Evolutionary conservation across 2,888 invertebrate species (phyloP).

Genomic region (Lasioglossum morio): DNA sequence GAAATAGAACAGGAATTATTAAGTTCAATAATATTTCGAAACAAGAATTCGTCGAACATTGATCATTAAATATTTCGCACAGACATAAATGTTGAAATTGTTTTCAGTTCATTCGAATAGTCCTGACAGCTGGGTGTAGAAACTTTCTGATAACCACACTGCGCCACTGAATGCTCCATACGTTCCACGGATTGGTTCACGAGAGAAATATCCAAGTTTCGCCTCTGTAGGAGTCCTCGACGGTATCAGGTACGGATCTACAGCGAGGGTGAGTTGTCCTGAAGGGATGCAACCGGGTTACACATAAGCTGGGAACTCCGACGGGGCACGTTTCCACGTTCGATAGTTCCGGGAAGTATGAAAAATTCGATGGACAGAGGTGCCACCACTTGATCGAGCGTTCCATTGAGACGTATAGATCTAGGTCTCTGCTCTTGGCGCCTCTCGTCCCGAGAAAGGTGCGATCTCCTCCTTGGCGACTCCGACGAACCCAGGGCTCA

Average conservation of each 20-base stretch:
- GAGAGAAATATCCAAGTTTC: neutral
- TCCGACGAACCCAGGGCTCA: neutral
- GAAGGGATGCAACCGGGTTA: neutral
- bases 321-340: neutral
- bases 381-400: neutral
- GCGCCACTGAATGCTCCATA: neutral
- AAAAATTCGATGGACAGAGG: conserved; percentile 34
- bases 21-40: neutral
- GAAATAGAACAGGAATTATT: neutral
- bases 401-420: neutral
- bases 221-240: neutral
- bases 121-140: neutral
- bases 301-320: neutral
- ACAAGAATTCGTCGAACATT: neutral
- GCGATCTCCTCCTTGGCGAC: neutral
- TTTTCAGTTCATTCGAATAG: neutral
- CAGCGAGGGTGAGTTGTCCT: neutral
- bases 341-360: neutral
- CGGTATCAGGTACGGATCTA: conserved; percentile 21
- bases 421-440: neutral
- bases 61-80: neutral
- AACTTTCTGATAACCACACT: neutral
- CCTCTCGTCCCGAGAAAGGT: neutral
- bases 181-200: neutral
- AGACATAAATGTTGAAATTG: neutral